These are phyloP conservation scores for Ophioninae sp. DNA, from an alignment of 2,888 invertebrate genomes.

Conservation along the genomic window DNA sequence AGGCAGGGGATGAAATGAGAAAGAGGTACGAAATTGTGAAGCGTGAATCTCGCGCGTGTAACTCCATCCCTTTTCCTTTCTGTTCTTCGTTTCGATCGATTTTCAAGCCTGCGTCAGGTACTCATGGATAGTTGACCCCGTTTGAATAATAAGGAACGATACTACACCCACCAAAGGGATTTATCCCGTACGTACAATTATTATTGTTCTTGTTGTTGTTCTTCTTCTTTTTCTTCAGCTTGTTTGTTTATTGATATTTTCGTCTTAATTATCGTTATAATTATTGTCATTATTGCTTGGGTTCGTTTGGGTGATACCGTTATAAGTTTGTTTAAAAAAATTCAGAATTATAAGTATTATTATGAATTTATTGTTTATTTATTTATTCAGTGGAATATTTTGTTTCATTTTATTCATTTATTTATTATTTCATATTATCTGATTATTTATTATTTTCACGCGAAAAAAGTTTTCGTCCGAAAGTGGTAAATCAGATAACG, in stretches of 20 bases:
- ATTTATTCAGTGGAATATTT: too few species aligned
- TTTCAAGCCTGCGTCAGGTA: constrained; percentile 53
- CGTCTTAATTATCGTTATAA: neutral
- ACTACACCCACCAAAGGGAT: constrained; percentile 31
- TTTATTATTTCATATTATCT: too few species aligned
- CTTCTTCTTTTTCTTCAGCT: neutral
- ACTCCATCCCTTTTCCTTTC: constrained; percentile 22
- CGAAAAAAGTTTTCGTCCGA: too few species aligned
- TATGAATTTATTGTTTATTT: too few species aligned
- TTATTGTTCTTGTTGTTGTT: constrained; percentile 1
- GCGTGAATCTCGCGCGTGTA: constrained; percentile 32
- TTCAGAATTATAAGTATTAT: too few species aligned
- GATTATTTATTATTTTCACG: too few species aligned
- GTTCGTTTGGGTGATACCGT: too few species aligned
- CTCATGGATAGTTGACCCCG: constrained; percentile 58
- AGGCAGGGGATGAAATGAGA: constrained; percentile 17
- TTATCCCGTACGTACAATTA: constrained; percentile 24
- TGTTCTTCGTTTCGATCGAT: constrained; percentile 50
- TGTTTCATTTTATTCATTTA: too few species aligned
- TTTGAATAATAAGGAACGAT: constrained; percentile 54
- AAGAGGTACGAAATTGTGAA: constrained; percentile 19
- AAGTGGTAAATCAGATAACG: too few species aligned
- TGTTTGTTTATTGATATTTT: constrained; percentile 7
- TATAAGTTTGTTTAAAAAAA: too few species aligned
- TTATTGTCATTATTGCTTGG: neutral